Evolutionary conservation across 2,113 vertebrate genomes (phyloP).

Genomic region (Narcine bancroftii): DNA sequence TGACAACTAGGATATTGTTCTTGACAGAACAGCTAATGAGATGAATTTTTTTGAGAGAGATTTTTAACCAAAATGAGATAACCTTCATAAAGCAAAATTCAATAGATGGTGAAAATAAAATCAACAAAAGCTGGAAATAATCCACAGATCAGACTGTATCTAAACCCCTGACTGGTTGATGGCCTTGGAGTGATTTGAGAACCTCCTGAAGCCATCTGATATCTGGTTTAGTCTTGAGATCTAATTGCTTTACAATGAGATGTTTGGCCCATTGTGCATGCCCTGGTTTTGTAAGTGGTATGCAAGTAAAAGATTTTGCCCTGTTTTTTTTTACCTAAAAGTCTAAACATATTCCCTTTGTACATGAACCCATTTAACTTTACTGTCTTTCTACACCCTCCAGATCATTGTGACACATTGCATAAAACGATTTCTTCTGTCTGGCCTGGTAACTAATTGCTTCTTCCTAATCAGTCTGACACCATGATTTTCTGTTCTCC

Average conservation of each 20-base stretch:
- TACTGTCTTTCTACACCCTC: neutral
- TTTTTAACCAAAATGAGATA: neutral
- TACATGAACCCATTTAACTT: neutral
- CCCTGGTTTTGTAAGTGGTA: neutral
- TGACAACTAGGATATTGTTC: too few relatives aligned
- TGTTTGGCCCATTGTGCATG: neutral
- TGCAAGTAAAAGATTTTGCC: neutral
- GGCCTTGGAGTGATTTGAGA: neutral
- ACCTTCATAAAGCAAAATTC: neutral
- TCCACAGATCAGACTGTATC: too few relatives aligned
- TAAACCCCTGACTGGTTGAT: too few relatives aligned
- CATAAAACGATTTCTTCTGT: neutral
- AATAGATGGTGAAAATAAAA: too few relatives aligned
- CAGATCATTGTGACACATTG: neutral
- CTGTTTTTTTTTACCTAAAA: neutral
- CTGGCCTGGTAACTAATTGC: neutral
- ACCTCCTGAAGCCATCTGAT: neutral
- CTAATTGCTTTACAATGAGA: neutral
- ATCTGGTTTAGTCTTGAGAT: neutral
- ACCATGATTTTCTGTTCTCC: neutral
- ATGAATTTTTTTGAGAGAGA: neutral
- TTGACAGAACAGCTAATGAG: neutral
- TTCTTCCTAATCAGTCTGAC: neutral
- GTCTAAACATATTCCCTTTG: neutral
- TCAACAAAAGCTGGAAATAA: too few relatives aligned